Percentiles rank a stretch among this genome's conserved stretches.
phyloP scores from a whole-genome alignment of 2,888 invertebrate species.

The Drosophila mayaguana region DNA sequence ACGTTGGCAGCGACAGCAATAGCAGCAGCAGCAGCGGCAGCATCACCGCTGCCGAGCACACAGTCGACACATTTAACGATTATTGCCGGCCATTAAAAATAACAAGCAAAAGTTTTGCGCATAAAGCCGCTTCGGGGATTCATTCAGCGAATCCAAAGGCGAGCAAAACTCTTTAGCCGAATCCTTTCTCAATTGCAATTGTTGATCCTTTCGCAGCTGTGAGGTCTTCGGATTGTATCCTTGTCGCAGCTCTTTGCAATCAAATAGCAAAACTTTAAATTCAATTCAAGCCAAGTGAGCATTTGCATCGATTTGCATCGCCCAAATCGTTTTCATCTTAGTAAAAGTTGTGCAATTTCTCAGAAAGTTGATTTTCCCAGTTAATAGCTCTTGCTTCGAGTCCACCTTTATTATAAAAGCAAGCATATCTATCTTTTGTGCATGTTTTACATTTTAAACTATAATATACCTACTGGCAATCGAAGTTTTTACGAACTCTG shows the following conservation, averaged over 20 bases:
- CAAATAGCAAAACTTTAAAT: conserved; percentile 73
- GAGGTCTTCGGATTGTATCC: conserved; percentile 53
- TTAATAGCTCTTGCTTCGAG: neutral
- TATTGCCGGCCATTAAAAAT: conserved; percentile 85
- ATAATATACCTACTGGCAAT: too few species aligned
- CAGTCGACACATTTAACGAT: conserved; percentile 84
- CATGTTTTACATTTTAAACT: too few species aligned
- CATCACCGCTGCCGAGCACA: conserved; percentile 37
- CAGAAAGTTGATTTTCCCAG: neutral
- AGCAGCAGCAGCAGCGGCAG: conserved; percentile 22
- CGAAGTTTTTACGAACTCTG: too few species aligned
- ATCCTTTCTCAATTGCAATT: conserved; percentile 81
- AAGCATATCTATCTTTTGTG: too few species aligned
- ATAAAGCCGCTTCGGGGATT: conserved; percentile 83
- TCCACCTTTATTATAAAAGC: neutral
- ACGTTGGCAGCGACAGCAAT: conserved; percentile 29
- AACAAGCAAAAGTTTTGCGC: conserved; percentile 85
- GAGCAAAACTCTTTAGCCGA: conserved; percentile 69
- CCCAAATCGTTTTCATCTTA: conserved; percentile 17
- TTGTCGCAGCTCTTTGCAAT: conserved; percentile 55
- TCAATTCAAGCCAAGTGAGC: conserved; percentile 53
- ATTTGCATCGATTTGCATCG: conserved; percentile 47
- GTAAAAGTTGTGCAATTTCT: neutral
- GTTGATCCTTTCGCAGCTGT: conserved; percentile 75
- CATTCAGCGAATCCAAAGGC: conserved; percentile 71